Evolutionary conservation across 2,888 invertebrate species (phyloP).

Genomic region (Diplazon laetatorius): DNA sequence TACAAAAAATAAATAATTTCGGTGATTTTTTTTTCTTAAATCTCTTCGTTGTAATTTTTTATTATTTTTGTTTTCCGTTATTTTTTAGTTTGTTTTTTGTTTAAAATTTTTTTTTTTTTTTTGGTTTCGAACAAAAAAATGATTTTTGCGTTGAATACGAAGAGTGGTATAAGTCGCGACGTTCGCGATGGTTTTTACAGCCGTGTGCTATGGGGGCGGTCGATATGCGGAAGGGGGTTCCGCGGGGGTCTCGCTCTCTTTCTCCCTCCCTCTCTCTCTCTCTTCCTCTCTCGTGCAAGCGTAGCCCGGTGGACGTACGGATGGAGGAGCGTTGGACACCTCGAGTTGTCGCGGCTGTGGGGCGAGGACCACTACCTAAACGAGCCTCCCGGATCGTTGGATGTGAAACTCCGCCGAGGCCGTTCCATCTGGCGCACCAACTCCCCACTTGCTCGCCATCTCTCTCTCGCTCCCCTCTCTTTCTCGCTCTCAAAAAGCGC

Average conservation of each 20-base stretch:
- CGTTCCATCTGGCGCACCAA: constrained; percentile 79
- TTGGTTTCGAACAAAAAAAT: not conserved
- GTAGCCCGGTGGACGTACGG: constrained; percentile 25
- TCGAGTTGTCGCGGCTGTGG: constrained; percentile 78
- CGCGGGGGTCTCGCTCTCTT: too few relatives aligned
- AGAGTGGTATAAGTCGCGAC: too few relatives aligned
- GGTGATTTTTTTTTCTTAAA: too few relatives aligned
- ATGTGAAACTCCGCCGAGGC: constrained; percentile 79
- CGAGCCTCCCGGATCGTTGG: constrained; percentile 82
- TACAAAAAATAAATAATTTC: too few relatives aligned
- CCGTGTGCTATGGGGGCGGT: constrained; percentile 56
- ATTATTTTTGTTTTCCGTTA: too few relatives aligned
- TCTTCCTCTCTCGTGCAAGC: constrained; percentile 36
- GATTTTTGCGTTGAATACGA: too few relatives aligned
- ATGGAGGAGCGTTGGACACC: constrained; percentile 55
- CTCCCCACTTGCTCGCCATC: constrained; percentile 73
- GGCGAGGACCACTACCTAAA: constrained; percentile 81
- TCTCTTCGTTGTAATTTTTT: too few relatives aligned
- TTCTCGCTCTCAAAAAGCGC: constrained; percentile 10
- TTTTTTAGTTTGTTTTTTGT: too few relatives aligned
- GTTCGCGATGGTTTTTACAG: constrained; percentile 3
- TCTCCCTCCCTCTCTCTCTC: too few relatives aligned
- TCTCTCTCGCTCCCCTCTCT: constrained; percentile 12
- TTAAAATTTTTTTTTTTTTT: too few relatives aligned
- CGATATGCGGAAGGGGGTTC: constrained; percentile 65